These are phyloP conservation scores for Sinocyclocheilus rhinocerous DNA, from an alignment of 2,113 vertebrate genomes.

Conservation along the genomic window DNA sequence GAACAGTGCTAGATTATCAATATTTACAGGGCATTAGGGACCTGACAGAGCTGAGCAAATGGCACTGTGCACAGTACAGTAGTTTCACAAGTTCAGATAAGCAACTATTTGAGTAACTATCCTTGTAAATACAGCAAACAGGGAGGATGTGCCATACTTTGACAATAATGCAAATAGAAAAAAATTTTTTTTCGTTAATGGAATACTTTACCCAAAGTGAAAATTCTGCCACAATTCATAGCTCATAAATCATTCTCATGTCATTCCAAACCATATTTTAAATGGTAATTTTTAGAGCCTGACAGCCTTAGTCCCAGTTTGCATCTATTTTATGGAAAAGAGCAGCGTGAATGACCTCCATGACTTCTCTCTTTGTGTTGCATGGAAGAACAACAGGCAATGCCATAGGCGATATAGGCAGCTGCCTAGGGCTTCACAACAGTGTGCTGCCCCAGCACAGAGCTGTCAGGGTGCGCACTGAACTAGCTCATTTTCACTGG, in stretches of 20 bases:
- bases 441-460: neutral
- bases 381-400: neutral
- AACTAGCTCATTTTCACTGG: neutral
- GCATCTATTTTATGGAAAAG: neutral
- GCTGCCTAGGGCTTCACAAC: neutral
- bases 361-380: neutral
- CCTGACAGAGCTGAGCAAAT: conserved; percentile 26
- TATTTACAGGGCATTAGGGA: conserved; percentile 26
- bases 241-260: neutral
- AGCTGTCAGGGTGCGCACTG: neutral
- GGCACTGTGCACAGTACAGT: neutral
- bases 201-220: neutral
- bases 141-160: neutral
- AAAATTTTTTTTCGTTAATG: neutral
- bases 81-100: neutral
- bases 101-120: neutral
- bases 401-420: neutral
- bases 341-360: neutral
- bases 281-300: neutral
- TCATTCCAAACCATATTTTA: neutral
- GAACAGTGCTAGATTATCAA: conserved; percentile 14
- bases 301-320: neutral
- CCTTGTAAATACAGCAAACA: neutral
- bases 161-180: neutral
- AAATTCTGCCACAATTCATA: neutral